Evolutionary conservation across 2,888 invertebrate species (phyloP).

Genomic region (Margaritifera margaritifera): DNA sequence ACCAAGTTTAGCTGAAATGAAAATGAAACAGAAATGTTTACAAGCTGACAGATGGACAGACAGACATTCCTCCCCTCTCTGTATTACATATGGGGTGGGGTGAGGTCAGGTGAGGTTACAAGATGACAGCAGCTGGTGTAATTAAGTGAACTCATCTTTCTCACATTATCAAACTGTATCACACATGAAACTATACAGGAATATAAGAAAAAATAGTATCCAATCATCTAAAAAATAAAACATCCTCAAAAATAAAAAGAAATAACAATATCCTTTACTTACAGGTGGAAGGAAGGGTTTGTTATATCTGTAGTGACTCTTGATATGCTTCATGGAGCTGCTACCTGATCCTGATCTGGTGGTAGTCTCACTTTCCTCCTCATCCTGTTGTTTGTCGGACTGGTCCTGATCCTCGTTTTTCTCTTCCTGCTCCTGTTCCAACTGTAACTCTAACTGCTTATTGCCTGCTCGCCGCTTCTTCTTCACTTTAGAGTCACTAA

Average conservation of each 20-base stretch:
- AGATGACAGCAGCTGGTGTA: too few species aligned
- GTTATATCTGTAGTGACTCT: constrained; percentile 67
- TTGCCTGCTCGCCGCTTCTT: constrained; percentile 60
- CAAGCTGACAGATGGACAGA: too few species aligned
- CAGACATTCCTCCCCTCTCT: too few species aligned
- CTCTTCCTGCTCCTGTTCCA: constrained; percentile 48
- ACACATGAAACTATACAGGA: too few species aligned
- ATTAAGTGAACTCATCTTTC: too few species aligned
- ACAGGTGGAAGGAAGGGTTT: constrained; percentile 64
- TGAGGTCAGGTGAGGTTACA: too few species aligned
- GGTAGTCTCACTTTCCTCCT: constrained; percentile 18
- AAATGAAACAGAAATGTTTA: too few species aligned
- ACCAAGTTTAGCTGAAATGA: too few species aligned
- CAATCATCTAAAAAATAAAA: constrained; percentile 1
- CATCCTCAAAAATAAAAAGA: background rate
- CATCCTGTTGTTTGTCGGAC: background rate
- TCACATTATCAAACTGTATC: too few species aligned
- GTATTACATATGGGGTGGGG: too few species aligned
- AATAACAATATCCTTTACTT: constrained; percentile 29
- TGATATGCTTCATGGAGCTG: constrained; percentile 39
- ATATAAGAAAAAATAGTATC: too few species aligned
- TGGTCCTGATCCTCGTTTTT: constrained; percentile 15
- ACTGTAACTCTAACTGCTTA: constrained; percentile 50
- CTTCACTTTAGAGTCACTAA: constrained; percentile 60
- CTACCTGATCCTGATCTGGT: constrained; percentile 38